Base-by-base conservation (phyloP, 2,797 vertebrate species). In the Sebastes flavidus region DNA sequence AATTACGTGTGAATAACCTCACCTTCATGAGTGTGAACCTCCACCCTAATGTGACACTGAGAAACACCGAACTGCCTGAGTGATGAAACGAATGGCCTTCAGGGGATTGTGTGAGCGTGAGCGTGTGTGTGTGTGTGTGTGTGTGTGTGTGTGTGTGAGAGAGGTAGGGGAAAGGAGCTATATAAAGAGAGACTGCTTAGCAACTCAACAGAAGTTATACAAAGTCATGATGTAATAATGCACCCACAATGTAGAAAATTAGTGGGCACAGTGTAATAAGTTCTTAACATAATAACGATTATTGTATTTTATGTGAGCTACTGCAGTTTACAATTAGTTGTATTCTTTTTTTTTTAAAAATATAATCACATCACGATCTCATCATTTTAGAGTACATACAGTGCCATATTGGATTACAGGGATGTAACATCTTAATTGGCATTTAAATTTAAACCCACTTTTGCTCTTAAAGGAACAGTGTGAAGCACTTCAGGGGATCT, bases 1-100 rank as follows among this genome's bases (percentile, higher is more conserved):
- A 84, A 22, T 24, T 27, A 9, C n/a, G 22, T 77, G 75, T 75
- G 70, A 68, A 85, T 78, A 73, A 82, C 61, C 62, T 78, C 66
- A 84, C 72, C 75, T 83, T 80, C 77, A 71, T 27, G 11, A 81
- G 56, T 56, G 77, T 85, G 75, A 71, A 68, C 78, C 55, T 67
- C 32, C 69, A 73, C 27, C 38, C 42, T 80, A 56, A 65, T 82
- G 61, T 72, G 75, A 80, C 8, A 27, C 66, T 75, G 86, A 78
- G 54, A 88, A 80, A 84, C 61, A 77, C 77, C 65, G 36, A 81
- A 77, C 65, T 71, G 61, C 59, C 46, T 46, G 55, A 59, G 30
- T 72, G 71, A 90, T 77, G 63, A 74, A 85, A 76, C 32, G 12
- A 80, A 62, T 54, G 42, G 42, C 71, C 80, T 75, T 77, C n/a